Evolutionary conservation across 2,888 invertebrate genomes (phyloP).

Genomic region (Orthosia gracilis): DNA sequence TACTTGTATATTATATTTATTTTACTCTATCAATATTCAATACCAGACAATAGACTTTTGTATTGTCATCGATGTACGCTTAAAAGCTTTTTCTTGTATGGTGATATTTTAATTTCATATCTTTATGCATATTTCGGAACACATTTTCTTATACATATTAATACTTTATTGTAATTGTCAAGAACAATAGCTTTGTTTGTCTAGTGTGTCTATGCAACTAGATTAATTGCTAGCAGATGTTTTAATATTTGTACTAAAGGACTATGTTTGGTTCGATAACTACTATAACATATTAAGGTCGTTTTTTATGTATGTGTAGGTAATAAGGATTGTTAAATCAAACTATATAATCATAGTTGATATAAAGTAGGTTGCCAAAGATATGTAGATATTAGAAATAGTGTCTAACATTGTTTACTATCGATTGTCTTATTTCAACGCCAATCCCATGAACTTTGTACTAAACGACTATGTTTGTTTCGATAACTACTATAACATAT

Average conservation of each 20-base stretch:
- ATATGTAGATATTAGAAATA: not conserved
- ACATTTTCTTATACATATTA: not conserved
- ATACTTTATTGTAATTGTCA: not conserved
- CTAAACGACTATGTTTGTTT: not conserved
- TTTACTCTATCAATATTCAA: slow-evolving; percentile 6
- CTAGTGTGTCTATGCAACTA: not conserved
- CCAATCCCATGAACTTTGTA: not conserved
- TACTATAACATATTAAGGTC: not conserved
- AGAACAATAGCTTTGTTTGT: not conserved
- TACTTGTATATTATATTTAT: not conserved
- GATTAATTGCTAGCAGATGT: slow-evolving; percentile 26
- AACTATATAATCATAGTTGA: not conserved
- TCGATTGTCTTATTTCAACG: slow-evolving; percentile 7
- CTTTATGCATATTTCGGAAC: not conserved
- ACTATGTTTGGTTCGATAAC: not conserved
- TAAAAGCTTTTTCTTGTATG: slow-evolving; percentile 38
- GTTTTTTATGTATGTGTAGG: not conserved
- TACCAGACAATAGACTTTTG: slow-evolving; percentile 23
- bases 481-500: not conserved
- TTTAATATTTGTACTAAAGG: slow-evolving; percentile 11
- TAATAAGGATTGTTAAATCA: not conserved
- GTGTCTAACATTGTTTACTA: not conserved
- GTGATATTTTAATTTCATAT: slow-evolving; percentile 27
- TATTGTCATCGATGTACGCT: slow-evolving; percentile 16
- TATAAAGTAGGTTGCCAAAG: not conserved